Evolutionary conservation across 1,140 invertebrate genomes (phyloP).

Genomic region (Parapsyche elsis): DNA sequence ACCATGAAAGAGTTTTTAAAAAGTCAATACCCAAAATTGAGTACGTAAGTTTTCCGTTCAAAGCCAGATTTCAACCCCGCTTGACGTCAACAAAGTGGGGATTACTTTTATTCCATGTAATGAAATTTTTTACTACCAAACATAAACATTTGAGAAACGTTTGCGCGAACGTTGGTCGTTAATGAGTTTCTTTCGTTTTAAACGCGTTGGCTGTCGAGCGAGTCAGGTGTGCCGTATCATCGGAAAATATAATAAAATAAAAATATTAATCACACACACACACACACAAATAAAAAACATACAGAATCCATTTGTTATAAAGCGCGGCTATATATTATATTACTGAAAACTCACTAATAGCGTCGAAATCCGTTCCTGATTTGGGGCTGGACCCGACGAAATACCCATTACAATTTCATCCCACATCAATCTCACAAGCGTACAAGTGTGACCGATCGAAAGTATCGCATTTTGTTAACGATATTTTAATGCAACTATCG

Average conservation of each 20-base stretch:
- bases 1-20: no score
- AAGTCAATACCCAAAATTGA: no score
- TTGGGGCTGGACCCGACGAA: no score
- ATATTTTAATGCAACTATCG: no score
- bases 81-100: no score
- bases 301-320: neutral
- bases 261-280: slow-evolving; percentile 34
- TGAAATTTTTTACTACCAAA: neutral
- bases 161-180: slow-evolving; percentile 33
- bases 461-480: no score
- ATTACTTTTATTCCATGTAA: no score
- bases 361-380: neutral
- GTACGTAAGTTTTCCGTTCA: no score
- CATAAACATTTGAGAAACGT: neutral
- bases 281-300: neutral
- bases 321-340: neutral
- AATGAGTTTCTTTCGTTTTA: slow-evolving; percentile 50
- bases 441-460: no score
- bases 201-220: neutral
- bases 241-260: slow-evolving; percentile 35
- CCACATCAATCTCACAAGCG: no score
- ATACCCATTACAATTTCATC: no score
- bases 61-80: no score
- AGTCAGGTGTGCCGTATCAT: slow-evolving; percentile 38
- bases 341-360: neutral